Conservation (phyloP, 2,113 vertebrate genomes). For the Uropsilus gracilis region DNA sequence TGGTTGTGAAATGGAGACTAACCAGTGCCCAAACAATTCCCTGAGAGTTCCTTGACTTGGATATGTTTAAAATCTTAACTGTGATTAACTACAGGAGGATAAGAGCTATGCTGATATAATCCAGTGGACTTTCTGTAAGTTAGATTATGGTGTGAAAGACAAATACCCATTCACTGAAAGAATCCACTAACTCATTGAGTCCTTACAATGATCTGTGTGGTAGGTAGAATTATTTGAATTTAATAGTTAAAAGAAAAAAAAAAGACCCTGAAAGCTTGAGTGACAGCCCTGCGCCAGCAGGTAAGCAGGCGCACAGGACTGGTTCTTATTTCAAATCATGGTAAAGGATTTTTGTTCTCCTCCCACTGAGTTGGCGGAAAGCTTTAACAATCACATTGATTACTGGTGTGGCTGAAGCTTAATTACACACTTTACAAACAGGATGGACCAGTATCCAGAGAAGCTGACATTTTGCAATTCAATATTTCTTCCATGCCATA, state of each 20-base stretch:
- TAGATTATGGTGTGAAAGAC: neutral
- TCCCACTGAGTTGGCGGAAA: constrained; percentile 31
- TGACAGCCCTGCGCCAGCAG: neutral
- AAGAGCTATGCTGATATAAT: neutral
- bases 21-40: neutral
- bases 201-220: neutral
- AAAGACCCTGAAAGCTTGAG: neutral
- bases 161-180: neutral
- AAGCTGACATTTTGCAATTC: neutral
- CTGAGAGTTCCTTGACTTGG: neutral
- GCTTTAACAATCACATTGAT: constrained; percentile 58
- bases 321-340: constrained; percentile 9
- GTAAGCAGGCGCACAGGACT: neutral
- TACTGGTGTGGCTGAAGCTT: constrained; percentile 56
- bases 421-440: constrained; percentile 62
- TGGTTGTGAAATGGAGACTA: neutral
- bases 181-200: neutral
- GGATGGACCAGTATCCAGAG: constrained; percentile 31
- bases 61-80: neutral
- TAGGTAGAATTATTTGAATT: neutral
- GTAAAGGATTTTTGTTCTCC: neutral
- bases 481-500: neutral
- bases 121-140: neutral
- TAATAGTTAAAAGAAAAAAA: constrained; percentile 12
- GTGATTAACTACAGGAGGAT: neutral